Evolutionary conservation across 2,888 invertebrate genomes (phyloP).

Genomic region (Pseudococcus viburni): DNA sequence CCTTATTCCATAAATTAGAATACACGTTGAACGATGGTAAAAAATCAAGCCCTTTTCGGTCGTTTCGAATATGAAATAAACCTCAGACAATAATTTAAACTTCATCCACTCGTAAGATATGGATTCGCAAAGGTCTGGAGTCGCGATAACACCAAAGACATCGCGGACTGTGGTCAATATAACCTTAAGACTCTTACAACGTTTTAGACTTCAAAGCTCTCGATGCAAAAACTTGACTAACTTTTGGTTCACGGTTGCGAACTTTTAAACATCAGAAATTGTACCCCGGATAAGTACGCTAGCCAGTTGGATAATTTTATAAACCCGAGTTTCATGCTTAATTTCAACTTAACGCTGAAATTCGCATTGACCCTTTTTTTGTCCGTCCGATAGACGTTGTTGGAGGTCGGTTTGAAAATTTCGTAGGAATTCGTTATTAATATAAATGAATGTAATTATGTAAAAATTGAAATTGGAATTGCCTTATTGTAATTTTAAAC

Average conservation of each 20-base stretch:
- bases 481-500: neutral
- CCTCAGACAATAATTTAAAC: constrained; percentile 21
- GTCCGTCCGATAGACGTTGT: neutral
- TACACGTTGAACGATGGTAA: neutral
- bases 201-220: constrained; percentile 19
- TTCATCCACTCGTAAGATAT: neutral
- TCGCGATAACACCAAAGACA: neutral
- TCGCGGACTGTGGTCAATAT: constrained; percentile 28
- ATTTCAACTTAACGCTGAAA: constrained; percentile 2
- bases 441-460: neutral
- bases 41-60: neutral
- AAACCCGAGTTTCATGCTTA: constrained; percentile 7
- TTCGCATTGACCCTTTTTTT: neutral
- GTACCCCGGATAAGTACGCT: neutral
- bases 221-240: constrained; percentile 17
- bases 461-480: neutral
- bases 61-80: neutral
- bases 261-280: constrained; percentile 15
- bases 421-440: neutral
- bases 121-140: neutral
- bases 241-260: neutral
- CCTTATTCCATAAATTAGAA: neutral
- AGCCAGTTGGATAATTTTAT: neutral
- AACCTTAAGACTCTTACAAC: neutral
- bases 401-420: neutral